Conservation (phyloP, 2,888 invertebrate genomes). For the Orthonychiurus folsomi region DNA sequence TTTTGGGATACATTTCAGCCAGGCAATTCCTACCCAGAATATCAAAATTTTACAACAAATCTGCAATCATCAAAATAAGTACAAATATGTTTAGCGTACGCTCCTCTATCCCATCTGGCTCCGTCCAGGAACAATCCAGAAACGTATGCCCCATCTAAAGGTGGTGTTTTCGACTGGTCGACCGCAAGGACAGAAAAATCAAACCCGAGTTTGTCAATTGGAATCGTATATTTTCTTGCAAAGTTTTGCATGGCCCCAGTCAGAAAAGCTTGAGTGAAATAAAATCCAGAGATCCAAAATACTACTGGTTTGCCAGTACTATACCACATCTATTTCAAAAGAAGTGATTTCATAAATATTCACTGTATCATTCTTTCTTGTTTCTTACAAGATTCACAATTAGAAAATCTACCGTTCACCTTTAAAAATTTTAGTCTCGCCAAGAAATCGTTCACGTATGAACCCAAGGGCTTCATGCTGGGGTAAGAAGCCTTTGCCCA, state of each 20-base stretch:
- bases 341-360: too few relatives aligned
- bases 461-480: constrained; percentile 79
- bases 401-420: too few relatives aligned
- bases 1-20: constrained; percentile 10
- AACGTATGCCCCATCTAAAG: constrained; percentile 18
- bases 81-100: constrained; percentile 42
- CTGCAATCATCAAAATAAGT: background rate
- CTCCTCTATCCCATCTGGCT: constrained; percentile 64
- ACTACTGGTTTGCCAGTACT: constrained; percentile 66
- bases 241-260: constrained; percentile 88
- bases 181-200: constrained; percentile 60
- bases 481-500: constrained; percentile 86
- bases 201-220: constrained; percentile 76
- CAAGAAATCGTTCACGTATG: constrained; percentile 75
- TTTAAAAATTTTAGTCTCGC: constrained; percentile 56
- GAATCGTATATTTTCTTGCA: constrained; percentile 80
- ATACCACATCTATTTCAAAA: constrained; percentile 82
- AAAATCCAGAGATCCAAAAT: constrained; percentile 91
- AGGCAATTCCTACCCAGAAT: background rate
- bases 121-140: constrained; percentile 37
- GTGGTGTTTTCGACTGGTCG: constrained; percentile 49
- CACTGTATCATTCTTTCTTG: too few relatives aligned
- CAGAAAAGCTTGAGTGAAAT: constrained; percentile 89
- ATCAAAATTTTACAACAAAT: background rate
- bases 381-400: too few relatives aligned